Conservation (phyloP, 2,113 vertebrate species). For the Hypocryptadius cinnamomeus region DNA sequence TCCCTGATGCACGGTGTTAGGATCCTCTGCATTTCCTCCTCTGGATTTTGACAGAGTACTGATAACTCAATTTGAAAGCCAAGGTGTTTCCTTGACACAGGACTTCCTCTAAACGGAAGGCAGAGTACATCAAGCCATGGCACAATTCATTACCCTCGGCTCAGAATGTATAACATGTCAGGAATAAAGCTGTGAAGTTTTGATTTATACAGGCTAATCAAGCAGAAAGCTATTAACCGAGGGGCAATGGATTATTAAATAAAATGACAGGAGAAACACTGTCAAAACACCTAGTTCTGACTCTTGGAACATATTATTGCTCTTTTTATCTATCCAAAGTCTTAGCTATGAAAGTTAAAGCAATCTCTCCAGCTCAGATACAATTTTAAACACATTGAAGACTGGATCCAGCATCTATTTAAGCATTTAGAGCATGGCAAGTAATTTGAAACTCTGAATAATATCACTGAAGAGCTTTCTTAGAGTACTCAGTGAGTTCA, state of each 20-base stretch:
- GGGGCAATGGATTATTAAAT: slow-evolving; percentile 28
- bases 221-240: slow-evolving; percentile 16
- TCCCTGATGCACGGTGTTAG: background rate
- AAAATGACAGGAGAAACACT: slow-evolving; percentile 12
- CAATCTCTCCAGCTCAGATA: background rate
- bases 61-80: slow-evolving; percentile 40
- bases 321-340: background rate
- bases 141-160: background rate
- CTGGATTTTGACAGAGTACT: background rate
- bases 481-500: background rate
- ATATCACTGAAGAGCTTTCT: background rate
- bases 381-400: background rate
- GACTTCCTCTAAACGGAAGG: background rate
- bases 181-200: background rate
- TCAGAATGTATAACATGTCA: background rate
- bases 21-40: background rate
- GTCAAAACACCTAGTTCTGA: slow-evolving; percentile 10
- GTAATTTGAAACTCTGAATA: background rate
- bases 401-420: background rate
- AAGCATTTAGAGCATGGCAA: background rate
- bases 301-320: background rate
- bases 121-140: background rate
- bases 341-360: background rate
- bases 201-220: slow-evolving; percentile 45
- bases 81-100: background rate